These are phyloP conservation scores for Stenodema calcarata DNA, from an alignment of 2,888 invertebrate genomes.

Conservation along the genomic window DNA sequence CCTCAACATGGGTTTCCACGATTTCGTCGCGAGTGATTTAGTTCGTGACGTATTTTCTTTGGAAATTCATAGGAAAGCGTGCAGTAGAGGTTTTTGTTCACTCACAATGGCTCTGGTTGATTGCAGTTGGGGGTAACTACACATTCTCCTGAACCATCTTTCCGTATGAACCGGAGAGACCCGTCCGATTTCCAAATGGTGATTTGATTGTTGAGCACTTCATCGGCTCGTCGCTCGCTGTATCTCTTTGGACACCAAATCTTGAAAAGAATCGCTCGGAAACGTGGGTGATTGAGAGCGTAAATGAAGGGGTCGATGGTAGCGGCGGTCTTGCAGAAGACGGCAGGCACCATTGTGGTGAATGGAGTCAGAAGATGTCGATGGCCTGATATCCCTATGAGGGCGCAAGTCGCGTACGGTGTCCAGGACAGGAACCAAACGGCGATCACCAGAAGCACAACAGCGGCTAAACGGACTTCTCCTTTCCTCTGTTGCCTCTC, in stretches of 20 bases:
- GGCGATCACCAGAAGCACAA: slow-evolving; percentile 73
- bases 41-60: too few relatives aligned
- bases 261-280: slow-evolving; percentile 32
- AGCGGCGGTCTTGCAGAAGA: slow-evolving; percentile 82
- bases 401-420: slow-evolving; percentile 78
- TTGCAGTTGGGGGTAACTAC: not conserved
- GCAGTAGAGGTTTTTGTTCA: too few relatives aligned
- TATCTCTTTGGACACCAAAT: slow-evolving; percentile 37
- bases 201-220: not conserved
- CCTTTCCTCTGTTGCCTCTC: slow-evolving; percentile 72
- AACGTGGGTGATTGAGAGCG: slow-evolving; percentile 77
- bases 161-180: not conserved
- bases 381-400: slow-evolving; percentile 70
- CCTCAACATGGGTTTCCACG: too few relatives aligned
- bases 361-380: slow-evolving; percentile 72
- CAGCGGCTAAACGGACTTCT: slow-evolving; percentile 72
- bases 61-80: too few relatives aligned
- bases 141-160: not conserved
- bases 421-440: slow-evolving; percentile 84
- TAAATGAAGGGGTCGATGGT: slow-evolving; percentile 83
- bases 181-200: slow-evolving; percentile 27
- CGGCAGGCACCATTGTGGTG: slow-evolving; percentile 76
- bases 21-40: too few relatives aligned
- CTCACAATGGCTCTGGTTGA: too few relatives aligned
- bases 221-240: not conserved